phyloP scores from a whole-genome alignment of 2,888 invertebrate species.

The Dicroscelio sp. region DNA sequence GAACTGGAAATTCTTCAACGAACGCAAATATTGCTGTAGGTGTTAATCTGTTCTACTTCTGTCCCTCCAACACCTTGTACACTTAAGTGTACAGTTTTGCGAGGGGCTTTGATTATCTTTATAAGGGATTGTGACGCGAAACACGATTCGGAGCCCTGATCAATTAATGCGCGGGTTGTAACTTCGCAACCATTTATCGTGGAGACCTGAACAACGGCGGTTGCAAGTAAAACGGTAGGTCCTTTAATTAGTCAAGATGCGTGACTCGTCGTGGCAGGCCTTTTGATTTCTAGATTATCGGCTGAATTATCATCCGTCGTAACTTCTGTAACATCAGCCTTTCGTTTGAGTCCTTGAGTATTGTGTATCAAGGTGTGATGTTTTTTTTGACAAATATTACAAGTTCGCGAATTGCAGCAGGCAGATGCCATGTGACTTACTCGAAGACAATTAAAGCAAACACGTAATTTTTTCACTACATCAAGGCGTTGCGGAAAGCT shows the following conservation, averaged over 20 bases:
- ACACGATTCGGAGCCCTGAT: conserved; percentile 16
- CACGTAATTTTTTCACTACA: neutral
- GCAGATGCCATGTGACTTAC: neutral
- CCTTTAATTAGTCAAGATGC: neutral
- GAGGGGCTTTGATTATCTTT: neutral
- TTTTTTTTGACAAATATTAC: neutral
- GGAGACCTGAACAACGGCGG: neutral
- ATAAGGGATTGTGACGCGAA: neutral
- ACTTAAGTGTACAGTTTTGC: no score
- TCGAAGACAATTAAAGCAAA: conserved; percentile 44
- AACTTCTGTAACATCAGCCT: neutral
- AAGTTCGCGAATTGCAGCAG: neutral
- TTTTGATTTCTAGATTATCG: neutral
- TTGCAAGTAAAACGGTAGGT: neutral
- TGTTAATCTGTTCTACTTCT: neutral
- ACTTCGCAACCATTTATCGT: neutral
- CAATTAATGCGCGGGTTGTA: neutral
- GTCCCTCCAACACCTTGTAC: conserved; percentile 3
- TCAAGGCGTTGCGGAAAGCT: neutral
- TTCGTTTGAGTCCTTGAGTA: neutral
- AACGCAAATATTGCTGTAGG: neutral
- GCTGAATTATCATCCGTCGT: neutral
- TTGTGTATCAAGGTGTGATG: conserved; percentile 14
- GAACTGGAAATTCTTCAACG: no score
- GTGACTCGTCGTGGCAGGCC: neutral